phyloP scores from a whole-genome alignment of 2,797 vertebrate genomes.

The Miichthys miiuy region DNA sequence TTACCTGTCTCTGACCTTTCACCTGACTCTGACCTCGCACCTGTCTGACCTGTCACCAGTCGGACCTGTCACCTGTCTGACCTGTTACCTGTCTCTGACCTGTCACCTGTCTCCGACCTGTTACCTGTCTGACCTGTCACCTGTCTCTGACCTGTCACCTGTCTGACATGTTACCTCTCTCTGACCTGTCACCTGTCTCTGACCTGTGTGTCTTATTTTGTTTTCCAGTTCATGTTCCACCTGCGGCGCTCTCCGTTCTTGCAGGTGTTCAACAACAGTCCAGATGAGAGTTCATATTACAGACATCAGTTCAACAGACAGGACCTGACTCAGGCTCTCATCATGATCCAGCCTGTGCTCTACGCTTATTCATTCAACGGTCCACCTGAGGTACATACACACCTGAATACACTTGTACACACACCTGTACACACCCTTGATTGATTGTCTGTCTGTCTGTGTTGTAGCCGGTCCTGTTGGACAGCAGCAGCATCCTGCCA shows the following conservation, averaged over 20 bases:
- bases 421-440: not conserved
- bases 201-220: not conserved
- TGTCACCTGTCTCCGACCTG: not conserved
- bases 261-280: slow-evolving; percentile 99
- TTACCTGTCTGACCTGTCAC: not conserved
- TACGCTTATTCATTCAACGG: slow-evolving; percentile 97
- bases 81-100: not conserved
- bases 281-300: slow-evolving; percentile 97
- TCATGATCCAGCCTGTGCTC: slow-evolving; percentile 97
- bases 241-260: slow-evolving; percentile 97
- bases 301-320: slow-evolving; percentile 97
- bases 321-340: slow-evolving; percentile 96
- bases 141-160: not conserved
- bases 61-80: not conserved
- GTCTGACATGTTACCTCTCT: not conserved
- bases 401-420: not conserved
- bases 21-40: not conserved
- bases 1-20: not conserved
- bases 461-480: slow-evolving; percentile 93
- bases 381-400: slow-evolving; percentile 91
- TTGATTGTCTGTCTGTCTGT: not conserved
- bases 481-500: slow-evolving; percentile 97
- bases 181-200: not conserved
- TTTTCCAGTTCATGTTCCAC: slow-evolving; percentile 97
- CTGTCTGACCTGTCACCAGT: not conserved